These are phyloP conservation scores for Edolisoma coerulescens DNA, from an alignment of 2,113 vertebrate species.

Conservation along the genomic window DNA sequence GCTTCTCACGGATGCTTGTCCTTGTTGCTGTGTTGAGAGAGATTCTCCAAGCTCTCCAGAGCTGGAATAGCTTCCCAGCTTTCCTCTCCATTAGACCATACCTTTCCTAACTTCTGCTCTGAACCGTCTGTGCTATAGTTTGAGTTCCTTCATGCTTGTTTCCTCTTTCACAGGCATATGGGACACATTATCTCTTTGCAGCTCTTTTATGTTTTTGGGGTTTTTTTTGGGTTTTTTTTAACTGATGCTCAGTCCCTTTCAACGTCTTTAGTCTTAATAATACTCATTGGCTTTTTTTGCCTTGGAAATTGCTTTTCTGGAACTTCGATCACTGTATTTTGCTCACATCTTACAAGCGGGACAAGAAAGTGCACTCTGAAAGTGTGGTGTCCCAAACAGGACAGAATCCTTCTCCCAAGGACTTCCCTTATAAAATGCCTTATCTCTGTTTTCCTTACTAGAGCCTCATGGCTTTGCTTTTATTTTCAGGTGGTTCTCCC, in stretches of 20 bases:
- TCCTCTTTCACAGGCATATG: neutral
- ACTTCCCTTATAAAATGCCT: neutral
- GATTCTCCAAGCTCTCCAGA: neutral
- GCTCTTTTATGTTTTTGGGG: neutral
- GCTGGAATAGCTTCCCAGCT: neutral
- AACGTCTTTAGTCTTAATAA: neutral
- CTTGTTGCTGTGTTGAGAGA: neutral
- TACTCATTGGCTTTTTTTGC: neutral
- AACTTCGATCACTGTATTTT: neutral
- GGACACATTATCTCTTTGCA: neutral
- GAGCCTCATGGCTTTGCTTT: neutral
- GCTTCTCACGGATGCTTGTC: neutral
- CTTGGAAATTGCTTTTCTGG: neutral
- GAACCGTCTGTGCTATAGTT: neutral
- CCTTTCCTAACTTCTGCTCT: neutral
- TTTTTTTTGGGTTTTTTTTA: neutral
- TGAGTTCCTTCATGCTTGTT: neutral
- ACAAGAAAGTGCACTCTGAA: neutral
- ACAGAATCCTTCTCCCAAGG: neutral
- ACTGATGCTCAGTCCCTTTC: neutral
- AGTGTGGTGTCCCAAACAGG: neutral
- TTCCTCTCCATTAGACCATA: neutral
- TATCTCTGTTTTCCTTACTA: neutral
- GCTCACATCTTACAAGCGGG: neutral
- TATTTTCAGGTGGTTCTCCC: slow-evolving; percentile 89